Conservation (phyloP, 2,113 vertebrate genomes). For the Monarcha castaneiventris region DNA sequence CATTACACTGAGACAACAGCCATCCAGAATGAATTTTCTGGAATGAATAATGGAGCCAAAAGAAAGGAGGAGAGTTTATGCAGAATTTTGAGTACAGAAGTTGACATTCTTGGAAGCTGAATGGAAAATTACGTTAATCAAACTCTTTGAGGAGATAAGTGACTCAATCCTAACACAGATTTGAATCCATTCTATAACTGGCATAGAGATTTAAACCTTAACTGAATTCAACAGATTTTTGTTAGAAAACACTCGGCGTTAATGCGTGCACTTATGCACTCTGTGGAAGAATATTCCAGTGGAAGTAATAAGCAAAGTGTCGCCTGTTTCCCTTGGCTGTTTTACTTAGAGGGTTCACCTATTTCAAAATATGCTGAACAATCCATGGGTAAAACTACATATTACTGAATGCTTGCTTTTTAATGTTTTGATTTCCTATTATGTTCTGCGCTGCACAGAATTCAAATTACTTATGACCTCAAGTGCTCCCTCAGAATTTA, state of each 20-base stretch:
- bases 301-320: not conserved
- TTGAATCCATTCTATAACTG: not conserved
- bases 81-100: not conserved
- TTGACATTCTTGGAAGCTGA: not conserved
- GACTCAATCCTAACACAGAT: not conserved
- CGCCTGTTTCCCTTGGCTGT: not conserved
- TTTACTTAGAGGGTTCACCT: not conserved
- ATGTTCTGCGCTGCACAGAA: not conserved
- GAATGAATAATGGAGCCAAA: not conserved
- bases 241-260: rapidly evolving
- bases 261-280: not conserved
- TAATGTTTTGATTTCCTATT: not conserved
- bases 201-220: not conserved
- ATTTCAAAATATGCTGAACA: not conserved
- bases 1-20: not conserved
- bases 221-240: not conserved
- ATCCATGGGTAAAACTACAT: not conserved
- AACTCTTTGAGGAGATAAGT: not conserved
- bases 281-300: not conserved
- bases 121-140: not conserved
- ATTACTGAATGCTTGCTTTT: not conserved
- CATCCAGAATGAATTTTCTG: not conserved
- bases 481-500: not conserved
- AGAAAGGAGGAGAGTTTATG: not conserved
- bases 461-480: not conserved